A percentile compares a stretch with the other conserved stretches of the same genome.
Conservation (phyloP, 2,888 invertebrate species). For the Drosophila sordidula region DNA sequence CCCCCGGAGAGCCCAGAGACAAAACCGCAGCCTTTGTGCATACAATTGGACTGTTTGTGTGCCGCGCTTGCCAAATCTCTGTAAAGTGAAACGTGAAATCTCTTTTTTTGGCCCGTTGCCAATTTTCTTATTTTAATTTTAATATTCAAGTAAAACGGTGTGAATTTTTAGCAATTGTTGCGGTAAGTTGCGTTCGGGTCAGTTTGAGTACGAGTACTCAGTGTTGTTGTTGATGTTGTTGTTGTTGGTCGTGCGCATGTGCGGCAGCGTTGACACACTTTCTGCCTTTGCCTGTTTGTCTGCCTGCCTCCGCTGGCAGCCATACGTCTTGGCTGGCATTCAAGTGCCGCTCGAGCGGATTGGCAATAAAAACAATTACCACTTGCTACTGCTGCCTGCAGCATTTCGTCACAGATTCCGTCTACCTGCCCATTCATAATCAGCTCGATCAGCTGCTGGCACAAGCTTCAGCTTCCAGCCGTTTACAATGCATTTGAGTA, state of each 20-base stretch:
- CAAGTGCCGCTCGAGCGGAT: conserved; percentile 61
- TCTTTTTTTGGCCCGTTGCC: conserved; percentile 36
- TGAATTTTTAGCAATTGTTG: conserved; percentile 55
- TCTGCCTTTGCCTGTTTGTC: conserved; percentile 53
- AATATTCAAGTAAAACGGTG: conserved; percentile 43
- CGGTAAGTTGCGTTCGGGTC: conserved; percentile 65
- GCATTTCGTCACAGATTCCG: conserved; percentile 69
- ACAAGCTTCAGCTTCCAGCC: not conserved
- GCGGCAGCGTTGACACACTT: conserved; percentile 74
- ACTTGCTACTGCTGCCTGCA: conserved; percentile 54
- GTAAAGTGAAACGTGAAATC: conserved; percentile 63
- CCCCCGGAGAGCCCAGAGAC: conserved; percentile 3
- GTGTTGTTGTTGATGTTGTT: conserved; percentile 18
- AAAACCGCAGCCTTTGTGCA: conserved; percentile 33
- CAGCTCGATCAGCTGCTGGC: conserved; percentile 21
- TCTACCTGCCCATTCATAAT: conserved; percentile 43
- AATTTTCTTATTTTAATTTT: conserved; percentile 27
- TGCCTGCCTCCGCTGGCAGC: conserved; percentile 43
- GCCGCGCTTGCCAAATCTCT: conserved; percentile 52
- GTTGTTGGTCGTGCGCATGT: conserved; percentile 65
- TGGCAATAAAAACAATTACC: conserved; percentile 78
- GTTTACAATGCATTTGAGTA: conserved; percentile 4
- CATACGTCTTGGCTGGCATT: conserved; percentile 48
- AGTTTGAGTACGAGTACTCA: conserved; percentile 16
- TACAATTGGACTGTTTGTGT: conserved; percentile 11